Evolutionary conservation across 2,797 vertebrate species (phyloP), one percentile per base, ranked within the genome.

Genomic region (Australoheros facetus): DNA sequence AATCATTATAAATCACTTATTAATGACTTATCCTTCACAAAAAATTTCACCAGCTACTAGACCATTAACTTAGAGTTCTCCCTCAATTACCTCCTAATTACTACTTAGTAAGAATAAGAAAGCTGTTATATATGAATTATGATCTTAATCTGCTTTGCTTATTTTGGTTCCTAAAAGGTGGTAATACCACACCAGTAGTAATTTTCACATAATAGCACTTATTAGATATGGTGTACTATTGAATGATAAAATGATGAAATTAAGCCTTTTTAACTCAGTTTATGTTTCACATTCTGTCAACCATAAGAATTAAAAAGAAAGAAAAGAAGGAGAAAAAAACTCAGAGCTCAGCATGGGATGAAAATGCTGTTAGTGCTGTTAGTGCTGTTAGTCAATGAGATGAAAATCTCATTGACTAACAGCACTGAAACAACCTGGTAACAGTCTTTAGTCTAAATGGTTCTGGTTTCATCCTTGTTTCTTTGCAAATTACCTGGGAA

Each of bases 1-100:
- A 69, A 69, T 69, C 13, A 69, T 51, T 53, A 69, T 69, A 69
- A 69, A 45, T 69, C 64, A 53, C 26, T 69, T 69, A 69, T 51
- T 51, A 53, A 69, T 32, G 26, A 32, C 17, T 28, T 69, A 69
- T 69, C 51, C 17, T 0, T 30, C 26, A 69, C 64, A 69, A 53
- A 69, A n/a, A 32, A n/a, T 30, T 14, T 69, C 45, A 32, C 42
- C 26, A 32, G 64, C 45, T 69, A 69, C 64, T 69, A 69, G 26
- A n/a, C 64, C 45, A 69, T 69, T 30, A 69, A 69, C 26, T 51
- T 51, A 14, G 64, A 69, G 45, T 69, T 51, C 45, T 51, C 64
- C 26, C 64, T 69, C 64, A 69, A 69, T 69, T 69, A 69, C 64
- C 64, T 51, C 64, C 64, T 69, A 69, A 69, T 69, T 69, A 69